Conservation (phyloP, 2,113 vertebrate species). For the Misgurnus mizolepis region DNA sequence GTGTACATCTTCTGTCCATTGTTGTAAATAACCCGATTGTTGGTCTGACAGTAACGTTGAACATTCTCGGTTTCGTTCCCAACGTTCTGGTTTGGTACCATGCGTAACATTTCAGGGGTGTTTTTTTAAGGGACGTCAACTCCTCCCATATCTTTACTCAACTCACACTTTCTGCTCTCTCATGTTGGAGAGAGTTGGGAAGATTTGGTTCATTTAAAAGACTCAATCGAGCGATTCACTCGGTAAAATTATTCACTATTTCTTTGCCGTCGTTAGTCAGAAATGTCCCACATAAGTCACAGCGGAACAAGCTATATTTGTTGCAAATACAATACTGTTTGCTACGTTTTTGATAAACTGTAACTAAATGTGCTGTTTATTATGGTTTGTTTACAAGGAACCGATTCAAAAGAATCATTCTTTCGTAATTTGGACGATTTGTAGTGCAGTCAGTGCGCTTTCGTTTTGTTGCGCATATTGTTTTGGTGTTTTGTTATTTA, state of each 20-base stretch:
- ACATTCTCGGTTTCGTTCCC: not conserved
- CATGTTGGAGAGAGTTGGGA: not conserved
- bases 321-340: too few relatives aligned
- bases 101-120: not conserved
- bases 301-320: too few relatives aligned
- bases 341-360: too few relatives aligned
- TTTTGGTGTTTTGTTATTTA: too few relatives aligned
- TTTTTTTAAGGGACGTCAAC: constrained; percentile 22
- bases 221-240: not conserved
- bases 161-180: not conserved
- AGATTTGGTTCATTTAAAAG: not conserved
- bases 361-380: not conserved
- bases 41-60: not conserved
- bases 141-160: constrained; percentile 42
- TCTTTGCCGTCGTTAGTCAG: not conserved
- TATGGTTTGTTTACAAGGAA: not conserved
- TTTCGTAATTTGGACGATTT: too few relatives aligned
- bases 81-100: not conserved
- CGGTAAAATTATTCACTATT: not conserved
- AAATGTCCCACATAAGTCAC: too few relatives aligned
- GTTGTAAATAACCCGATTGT: not conserved
- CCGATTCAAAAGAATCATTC: not conserved
- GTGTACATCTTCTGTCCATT: not conserved
- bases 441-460: too few relatives aligned
- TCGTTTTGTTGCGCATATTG: too few relatives aligned